These are phyloP conservation scores for Chondrosia reniformis DNA, from an alignment of 37 sponge, comb jelly and placozoan genomes.

Conservation along the genomic window DNA sequence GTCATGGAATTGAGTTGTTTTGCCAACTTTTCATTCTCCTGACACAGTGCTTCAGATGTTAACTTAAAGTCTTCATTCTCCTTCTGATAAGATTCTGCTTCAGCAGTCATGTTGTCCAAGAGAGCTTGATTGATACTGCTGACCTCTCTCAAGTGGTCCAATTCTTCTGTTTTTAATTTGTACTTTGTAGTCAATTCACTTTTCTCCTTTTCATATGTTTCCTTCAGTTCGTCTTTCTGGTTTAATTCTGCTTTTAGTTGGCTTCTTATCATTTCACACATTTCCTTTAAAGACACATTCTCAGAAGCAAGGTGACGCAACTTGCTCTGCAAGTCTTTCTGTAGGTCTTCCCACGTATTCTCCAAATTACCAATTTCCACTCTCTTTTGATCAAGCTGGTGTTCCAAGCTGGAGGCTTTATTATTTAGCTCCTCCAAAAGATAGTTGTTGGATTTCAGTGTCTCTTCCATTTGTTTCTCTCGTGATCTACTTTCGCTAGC, in stretches of 20 bases:
- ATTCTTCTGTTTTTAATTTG: not conserved
- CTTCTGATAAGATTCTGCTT: not conserved
- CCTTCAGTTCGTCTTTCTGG: not conserved
- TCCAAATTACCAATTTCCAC: not conserved
- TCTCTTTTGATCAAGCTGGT: not conserved
- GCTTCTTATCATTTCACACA: not conserved
- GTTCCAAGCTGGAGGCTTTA: not conserved
- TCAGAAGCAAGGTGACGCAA: slow-evolving; percentile 1
- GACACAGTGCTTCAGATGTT: too few relatives aligned
- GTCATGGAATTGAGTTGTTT: not conserved
- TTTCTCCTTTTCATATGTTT: not conserved
- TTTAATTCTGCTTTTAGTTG: not conserved
- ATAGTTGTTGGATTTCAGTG: not conserved
- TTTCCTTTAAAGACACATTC: not conserved
- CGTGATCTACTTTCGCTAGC: not conserved
- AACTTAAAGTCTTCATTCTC: not conserved
- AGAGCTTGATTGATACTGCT: not conserved
- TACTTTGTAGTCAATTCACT: not conserved
- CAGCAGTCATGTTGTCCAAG: not conserved
- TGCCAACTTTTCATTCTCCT: not conserved
- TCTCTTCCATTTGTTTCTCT: not conserved
- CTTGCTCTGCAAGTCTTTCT: slow-evolving; percentile 2
- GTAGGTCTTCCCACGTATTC: not conserved
- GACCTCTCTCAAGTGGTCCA: not conserved
- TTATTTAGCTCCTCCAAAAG: not conserved